Conservation (phyloP, 2,797 vertebrate species). For the Mareca penelope region DNA sequence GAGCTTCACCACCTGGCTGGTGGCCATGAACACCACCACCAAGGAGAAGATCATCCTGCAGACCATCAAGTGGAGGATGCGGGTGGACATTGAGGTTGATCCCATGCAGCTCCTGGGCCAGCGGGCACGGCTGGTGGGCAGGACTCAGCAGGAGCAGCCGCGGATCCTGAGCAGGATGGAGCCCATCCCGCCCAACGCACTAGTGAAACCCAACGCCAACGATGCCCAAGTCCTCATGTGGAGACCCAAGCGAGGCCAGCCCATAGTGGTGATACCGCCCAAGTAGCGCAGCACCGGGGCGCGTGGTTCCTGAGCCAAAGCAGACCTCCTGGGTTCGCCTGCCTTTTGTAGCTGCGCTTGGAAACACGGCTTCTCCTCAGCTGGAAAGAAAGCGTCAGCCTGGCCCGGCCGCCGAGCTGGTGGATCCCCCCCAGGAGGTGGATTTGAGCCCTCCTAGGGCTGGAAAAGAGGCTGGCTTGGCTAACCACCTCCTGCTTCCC, state of each 20-base stretch:
- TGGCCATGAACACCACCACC: constrained; percentile 93
- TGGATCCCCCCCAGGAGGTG: constrained; percentile 54
- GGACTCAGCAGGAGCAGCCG: constrained; percentile 94
- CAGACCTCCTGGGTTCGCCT: constrained; percentile 69
- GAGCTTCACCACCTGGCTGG: constrained; percentile 98
- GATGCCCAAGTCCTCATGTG: constrained; percentile 99
- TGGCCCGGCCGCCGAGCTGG: background rate
- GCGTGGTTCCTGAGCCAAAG: constrained; percentile 72
- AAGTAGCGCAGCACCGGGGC: constrained; percentile 80
- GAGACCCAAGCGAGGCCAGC: constrained; percentile 92
- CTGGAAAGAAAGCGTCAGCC: constrained; percentile 51
- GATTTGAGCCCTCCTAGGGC: constrained; percentile 50
- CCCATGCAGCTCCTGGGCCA: constrained; percentile 91
- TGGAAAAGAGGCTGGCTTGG: constrained; percentile 58
- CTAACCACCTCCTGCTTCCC: constrained; percentile 43
- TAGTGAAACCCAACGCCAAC: constrained; percentile 96
- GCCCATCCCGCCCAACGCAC: constrained; percentile 91
- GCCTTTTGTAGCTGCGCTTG: constrained; percentile 67
- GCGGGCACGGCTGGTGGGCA: constrained; percentile 90
- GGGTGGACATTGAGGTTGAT: constrained; percentile 93
- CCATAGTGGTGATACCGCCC: constrained; percentile 93
- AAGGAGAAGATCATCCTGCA: constrained; percentile 95
- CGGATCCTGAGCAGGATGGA: constrained; percentile 94
- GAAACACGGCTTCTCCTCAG: constrained; percentile 50
- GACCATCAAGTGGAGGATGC: constrained; percentile 98